A percentile compares a stretch with the other conserved stretches of the same genome.
These are phyloP conservation scores for Eristalis arbustorum DNA, from an alignment of 2,888 invertebrate genomes.

Conservation along the genomic window DNA sequence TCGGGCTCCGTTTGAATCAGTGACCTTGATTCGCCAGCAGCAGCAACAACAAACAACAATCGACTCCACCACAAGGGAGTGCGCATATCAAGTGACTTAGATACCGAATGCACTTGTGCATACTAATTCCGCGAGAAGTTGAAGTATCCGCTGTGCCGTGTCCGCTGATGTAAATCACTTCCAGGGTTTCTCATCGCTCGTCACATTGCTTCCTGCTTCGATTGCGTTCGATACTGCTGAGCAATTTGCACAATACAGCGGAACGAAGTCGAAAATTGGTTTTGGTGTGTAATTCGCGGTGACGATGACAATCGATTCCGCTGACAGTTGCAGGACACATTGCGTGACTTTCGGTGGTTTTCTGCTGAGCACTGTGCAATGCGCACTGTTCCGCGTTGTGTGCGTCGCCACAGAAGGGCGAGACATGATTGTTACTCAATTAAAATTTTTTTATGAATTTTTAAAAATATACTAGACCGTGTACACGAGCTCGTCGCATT, in stretches of 20 bases:
- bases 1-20: background rate
- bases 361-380: background rate
- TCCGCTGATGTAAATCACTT: conserved; percentile 26
- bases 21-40: conserved; percentile 46
- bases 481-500: background rate
- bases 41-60: background rate
- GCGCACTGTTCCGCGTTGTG: background rate
- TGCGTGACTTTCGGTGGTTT: background rate
- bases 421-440: background rate
- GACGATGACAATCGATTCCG: background rate
- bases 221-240: conserved; percentile 9
- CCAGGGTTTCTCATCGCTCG: conserved; percentile 19
- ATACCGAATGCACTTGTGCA: conserved; percentile 36
- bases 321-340: background rate
- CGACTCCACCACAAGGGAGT: background rate
- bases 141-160: too few relatives aligned
- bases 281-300: background rate
- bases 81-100: conserved; percentile 35
- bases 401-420: background rate
- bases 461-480: background rate
- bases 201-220: conserved; percentile 30
- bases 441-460: background rate
- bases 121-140: conserved; percentile 13
- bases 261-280: conserved; percentile 15
- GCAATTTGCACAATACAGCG: background rate